Evolutionary conservation across 2,888 invertebrate species (phyloP).

Genomic region (Drosophila meridiana): DNA sequence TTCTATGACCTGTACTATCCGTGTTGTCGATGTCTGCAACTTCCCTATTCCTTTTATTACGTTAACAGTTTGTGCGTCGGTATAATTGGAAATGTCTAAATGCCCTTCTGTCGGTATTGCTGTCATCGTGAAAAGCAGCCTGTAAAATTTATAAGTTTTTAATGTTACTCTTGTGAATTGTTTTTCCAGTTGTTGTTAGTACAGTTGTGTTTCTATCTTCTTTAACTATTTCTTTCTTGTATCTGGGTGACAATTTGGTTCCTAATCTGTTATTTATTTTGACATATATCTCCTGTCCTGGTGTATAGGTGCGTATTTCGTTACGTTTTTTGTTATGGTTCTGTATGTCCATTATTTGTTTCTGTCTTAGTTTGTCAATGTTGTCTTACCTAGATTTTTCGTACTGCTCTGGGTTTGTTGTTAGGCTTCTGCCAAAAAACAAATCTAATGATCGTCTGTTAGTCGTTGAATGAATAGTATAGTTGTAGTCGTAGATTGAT

Average conservation of each 20-base stretch:
- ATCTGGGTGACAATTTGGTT: background rate
- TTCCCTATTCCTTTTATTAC: background rate
- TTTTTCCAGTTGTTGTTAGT: background rate
- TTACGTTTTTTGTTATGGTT: background rate
- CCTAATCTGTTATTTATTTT: background rate
- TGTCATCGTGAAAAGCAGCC: no score
- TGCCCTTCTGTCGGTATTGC: no score
- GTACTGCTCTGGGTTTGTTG: background rate
- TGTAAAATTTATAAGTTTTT: background rate
- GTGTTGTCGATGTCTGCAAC: background rate
- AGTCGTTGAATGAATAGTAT: slow-evolving; percentile 12
- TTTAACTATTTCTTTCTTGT: background rate
- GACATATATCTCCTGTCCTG: background rate
- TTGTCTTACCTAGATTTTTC: slow-evolving; percentile 1
- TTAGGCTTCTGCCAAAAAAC: slow-evolving; percentile 5
- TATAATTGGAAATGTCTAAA: no score
- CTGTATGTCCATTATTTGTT: background rate
- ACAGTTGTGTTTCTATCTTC: background rate
- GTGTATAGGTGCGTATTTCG: background rate
- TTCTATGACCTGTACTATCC: background rate
- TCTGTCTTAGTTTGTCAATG: background rate
- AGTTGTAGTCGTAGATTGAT: slow-evolving; percentile 17
- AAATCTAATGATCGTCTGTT: slow-evolving; percentile 6
- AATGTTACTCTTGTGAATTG: background rate
- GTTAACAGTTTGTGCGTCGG: background rate